Conservation (phyloP, 2,888 invertebrate species). For the Drosophila phalerata region DNA sequence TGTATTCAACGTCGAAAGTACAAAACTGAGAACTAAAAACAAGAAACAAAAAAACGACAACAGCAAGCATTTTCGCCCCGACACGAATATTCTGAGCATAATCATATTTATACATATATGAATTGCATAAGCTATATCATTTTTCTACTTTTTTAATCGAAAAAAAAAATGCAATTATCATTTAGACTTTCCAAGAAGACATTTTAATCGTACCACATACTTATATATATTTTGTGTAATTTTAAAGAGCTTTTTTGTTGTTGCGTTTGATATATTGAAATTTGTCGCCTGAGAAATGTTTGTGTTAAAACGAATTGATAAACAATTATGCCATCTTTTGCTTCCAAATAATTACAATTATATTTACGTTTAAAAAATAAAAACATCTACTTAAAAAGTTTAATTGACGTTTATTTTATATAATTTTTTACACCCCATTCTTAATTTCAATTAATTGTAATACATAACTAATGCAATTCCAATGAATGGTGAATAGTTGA, state of each 20-base stretch:
- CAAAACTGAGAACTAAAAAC: conserved; percentile 41
- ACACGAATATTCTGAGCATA: conserved; percentile 39
- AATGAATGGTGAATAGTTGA: conserved; percentile 38
- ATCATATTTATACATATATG: conserved; percentile 23
- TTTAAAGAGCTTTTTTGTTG: conserved; percentile 49
- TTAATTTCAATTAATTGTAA: conserved; percentile 38
- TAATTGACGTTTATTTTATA: conserved; percentile 65
- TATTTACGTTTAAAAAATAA: conserved; percentile 64
- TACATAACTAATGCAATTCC: conserved; percentile 11
- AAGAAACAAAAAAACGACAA: conserved; percentile 36
- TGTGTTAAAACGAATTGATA: conserved; percentile 45
- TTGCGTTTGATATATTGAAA: conserved; percentile 32
- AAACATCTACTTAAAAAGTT: conserved; percentile 66
- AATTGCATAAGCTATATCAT: conserved; percentile 25
- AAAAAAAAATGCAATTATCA: conserved; percentile 48
- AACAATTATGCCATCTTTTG: conserved; percentile 74
- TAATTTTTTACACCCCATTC: conserved; percentile 34
- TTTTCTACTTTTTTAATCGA: conserved; percentile 52
- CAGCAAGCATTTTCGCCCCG: conserved; percentile 64
- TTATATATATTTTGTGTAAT: conserved; percentile 50
- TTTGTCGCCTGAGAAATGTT: conserved; percentile 39
- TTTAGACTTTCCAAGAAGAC: conserved; percentile 66
- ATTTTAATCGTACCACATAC: conserved; percentile 56
- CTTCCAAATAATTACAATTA: conserved; percentile 73
- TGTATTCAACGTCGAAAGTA: conserved; percentile 62